phyloP scores from a whole-genome alignment of 2,113 vertebrate species.

The Catharus fuscescens region DNA sequence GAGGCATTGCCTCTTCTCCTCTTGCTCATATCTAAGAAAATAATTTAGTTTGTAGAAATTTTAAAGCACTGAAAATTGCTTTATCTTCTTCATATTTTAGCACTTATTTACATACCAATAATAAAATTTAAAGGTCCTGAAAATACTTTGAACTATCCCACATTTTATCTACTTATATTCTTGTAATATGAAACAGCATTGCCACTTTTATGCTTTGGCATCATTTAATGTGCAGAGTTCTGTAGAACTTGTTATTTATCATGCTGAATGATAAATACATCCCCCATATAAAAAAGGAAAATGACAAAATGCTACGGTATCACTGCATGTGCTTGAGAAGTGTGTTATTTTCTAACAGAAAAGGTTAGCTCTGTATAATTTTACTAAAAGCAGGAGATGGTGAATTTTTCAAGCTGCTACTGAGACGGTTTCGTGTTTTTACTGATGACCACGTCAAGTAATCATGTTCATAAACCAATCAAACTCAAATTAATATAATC shows the following conservation, averaged over 20 bases:
- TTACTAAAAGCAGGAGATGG: background rate
- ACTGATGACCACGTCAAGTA: background rate
- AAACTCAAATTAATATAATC: background rate
- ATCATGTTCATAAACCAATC: background rate
- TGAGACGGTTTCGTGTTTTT: background rate
- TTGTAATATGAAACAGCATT: background rate
- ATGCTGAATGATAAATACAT: background rate
- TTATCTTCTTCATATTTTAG: background rate
- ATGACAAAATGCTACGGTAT: background rate
- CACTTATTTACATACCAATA: background rate
- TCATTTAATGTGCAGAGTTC: background rate
- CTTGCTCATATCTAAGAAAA: background rate
- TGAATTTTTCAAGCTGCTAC: background rate
- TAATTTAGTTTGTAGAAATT: background rate
- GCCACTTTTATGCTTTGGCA: background rate
- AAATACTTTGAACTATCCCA: background rate
- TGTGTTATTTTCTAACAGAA: background rate
- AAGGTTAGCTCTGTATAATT: background rate
- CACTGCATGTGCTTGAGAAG: background rate
- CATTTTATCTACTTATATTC: background rate
- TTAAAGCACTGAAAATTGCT: background rate
- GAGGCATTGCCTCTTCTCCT: background rate
- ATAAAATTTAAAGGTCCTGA: background rate
- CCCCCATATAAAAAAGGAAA: background rate
- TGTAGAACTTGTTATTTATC: constrained; percentile 2